A percentile compares a stretch with the other conserved stretches of the same genome.
Evolutionary conservation across 2,113 vertebrate genomes (phyloP).

Genomic region (Microcebus ravelobensis): DNA sequence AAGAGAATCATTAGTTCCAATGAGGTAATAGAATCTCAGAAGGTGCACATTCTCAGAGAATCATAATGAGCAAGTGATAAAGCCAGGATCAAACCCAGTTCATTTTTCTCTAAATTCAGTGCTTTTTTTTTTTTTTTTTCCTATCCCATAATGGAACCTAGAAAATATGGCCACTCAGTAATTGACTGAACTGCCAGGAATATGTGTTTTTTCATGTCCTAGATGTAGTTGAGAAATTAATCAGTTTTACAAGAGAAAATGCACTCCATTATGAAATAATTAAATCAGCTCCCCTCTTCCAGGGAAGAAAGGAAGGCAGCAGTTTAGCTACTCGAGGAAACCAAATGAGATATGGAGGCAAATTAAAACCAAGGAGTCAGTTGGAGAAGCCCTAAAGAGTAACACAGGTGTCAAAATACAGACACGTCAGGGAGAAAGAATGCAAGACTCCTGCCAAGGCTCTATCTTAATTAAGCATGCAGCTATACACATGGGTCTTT

Average conservation of each 20-base stretch:
- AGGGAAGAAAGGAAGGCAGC: slow-evolving; percentile 12
- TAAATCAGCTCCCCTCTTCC: slow-evolving; percentile 14
- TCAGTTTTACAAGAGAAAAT: slow-evolving; percentile 54
- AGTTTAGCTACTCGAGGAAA: neutral
- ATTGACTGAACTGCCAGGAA: slow-evolving; percentile 6
- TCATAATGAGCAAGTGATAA: neutral
- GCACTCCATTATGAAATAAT: slow-evolving; percentile 45
- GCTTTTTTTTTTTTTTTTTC: neutral
- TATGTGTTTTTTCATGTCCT: slow-evolving; percentile 50
- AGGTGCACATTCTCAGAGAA: neutral
- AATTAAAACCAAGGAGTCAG: slow-evolving; percentile 29
- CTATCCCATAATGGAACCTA: neutral
- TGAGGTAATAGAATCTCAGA: neutral
- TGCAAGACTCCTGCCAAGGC: neutral
- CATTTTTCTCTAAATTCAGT: neutral
- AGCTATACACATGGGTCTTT: neutral
- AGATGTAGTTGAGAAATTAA: slow-evolving; percentile 30
- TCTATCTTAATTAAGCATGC: neutral
- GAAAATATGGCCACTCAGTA: neutral
- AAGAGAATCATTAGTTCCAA: neutral
- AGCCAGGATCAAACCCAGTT: neutral
- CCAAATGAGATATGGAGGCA: neutral
- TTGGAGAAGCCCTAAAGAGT: neutral
- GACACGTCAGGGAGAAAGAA: neutral
- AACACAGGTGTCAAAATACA: slow-evolving; percentile 40